These are phyloP conservation scores for Chelonia mydas DNA, from an alignment of 2,797 vertebrate genomes.

Conservation along the genomic window DNA sequence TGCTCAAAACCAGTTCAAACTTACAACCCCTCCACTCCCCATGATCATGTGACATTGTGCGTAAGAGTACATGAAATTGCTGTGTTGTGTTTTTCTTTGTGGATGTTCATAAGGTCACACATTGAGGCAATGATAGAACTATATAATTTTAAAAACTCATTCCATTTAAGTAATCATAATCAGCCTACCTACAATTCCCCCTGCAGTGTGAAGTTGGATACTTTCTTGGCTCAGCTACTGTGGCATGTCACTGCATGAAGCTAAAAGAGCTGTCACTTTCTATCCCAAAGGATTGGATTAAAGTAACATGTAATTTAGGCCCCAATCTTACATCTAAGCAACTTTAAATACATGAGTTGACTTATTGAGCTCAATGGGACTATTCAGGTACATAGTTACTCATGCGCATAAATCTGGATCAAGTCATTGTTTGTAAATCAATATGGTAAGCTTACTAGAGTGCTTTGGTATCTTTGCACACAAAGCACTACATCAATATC, in stretches of 20 bases:
- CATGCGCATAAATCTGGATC: rapidly evolving
- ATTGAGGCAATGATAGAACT: conserved; percentile 2
- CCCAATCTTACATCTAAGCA: neutral
- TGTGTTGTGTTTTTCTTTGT: neutral
- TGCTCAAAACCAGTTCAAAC: neutral
- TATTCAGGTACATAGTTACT: neutral
- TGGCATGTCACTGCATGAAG: neutral
- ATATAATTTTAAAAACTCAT: conserved; percentile 61
- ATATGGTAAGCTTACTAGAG: neutral
- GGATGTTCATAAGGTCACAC: conserved; percentile 5
- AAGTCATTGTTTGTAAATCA: neutral
- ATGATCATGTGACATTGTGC: neutral
- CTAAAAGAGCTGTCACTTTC: conserved; percentile 9
- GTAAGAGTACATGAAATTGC: neutral
- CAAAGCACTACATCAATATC: neutral
- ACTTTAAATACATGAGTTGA: neutral
- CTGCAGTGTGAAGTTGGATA: neutral
- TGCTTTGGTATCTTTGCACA: neutral
- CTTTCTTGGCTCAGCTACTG: conserved; percentile 2
- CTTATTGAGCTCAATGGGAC: neutral
- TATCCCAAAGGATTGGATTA: neutral
- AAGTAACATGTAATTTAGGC: conserved; percentile 29
- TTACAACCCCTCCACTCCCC: neutral
- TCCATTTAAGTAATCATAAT: conserved; percentile 48
- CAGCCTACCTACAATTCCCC: conserved; percentile 22